Base-by-base conservation (phyloP, 2,113 vertebrate genomes). In the Pterocles orientalis region DNA sequence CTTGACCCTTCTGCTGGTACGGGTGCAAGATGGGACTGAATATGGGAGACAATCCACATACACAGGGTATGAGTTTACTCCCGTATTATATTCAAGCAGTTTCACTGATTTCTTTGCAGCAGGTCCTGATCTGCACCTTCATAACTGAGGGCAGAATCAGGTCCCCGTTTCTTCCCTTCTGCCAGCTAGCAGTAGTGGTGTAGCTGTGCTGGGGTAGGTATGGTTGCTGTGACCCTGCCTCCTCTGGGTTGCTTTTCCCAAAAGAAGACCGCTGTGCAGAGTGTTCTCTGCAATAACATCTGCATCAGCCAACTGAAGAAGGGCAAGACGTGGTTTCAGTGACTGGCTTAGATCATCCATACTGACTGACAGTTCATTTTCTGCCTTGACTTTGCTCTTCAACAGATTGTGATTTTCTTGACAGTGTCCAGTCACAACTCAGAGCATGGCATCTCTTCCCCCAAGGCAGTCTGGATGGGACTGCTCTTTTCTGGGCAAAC, bases 161-260 rank as follows among this genome's bases (percentile, higher is more conserved):
- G 12, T 53, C 36, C 19, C 9, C 0, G 0, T 66, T 77, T 16
- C 45, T 34, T 68, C 25, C 28, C 17, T 53, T 36, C 13, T 70
- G 39, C 62, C 51, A 80, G 29, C 28, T 51, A 2, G 1, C 24
- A 65, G 31, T 5, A 45, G 25, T n/a, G 24, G 33, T 54, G n/a
- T 36, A 28, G n/a, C 51, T 0, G 0, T 53, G n/a, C 45, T 0
- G 0, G 14, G 9, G 15, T 41, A 41, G 18, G 16, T 26, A 3
- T 26, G 23, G n/a, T 86, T 93, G 47, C 24, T 61, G 18, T 83
- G 47, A 47, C 43, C 29, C 24, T 64, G 20, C 21, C 29, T 86
- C 14, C 58, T 71, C 39, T 84, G 51, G 5, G 10, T 82, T 78
- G 19, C 34, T 86, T 82, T 34, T 53, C 50, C 39, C 18, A 5